These are phyloP conservation scores for Crotalus helleri DNA, from an alignment of 2,113 vertebrate genomes.

Conservation along the genomic window DNA sequence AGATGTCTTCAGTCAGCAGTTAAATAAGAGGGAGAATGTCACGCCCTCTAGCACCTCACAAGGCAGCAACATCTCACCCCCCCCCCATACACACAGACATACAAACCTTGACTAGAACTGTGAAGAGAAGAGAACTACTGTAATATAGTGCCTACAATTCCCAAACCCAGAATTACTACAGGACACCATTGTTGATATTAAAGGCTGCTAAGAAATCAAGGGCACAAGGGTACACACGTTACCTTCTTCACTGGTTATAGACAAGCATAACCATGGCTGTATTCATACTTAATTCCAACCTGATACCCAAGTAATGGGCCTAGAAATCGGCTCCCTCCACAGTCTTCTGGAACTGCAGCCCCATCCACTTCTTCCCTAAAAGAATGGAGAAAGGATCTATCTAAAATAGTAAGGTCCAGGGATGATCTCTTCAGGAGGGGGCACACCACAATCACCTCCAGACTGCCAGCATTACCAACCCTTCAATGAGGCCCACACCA, in stretches of 20 bases:
- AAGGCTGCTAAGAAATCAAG: neutral
- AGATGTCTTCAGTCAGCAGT: too few relatives aligned
- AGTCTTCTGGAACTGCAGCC: neutral
- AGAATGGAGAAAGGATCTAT: neutral
- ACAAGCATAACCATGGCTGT: neutral
- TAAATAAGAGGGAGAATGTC: too few relatives aligned
- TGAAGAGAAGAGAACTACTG: too few relatives aligned
- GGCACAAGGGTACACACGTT: too few relatives aligned
- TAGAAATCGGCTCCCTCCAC: neutral
- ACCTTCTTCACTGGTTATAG: neutral
- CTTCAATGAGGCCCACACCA: neutral
- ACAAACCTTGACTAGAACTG: too few relatives aligned
- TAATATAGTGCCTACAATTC: neutral
- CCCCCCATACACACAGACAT: too few relatives aligned
- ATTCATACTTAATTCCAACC: neutral
- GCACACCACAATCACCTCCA: neutral
- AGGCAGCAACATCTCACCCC: too few relatives aligned
- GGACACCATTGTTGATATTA: neutral
- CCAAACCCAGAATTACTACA: neutral
- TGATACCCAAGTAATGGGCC: neutral
- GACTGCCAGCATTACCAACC: neutral
- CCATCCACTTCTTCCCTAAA: neutral
- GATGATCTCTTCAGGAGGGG: neutral
- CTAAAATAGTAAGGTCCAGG: neutral
- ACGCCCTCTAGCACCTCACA: too few relatives aligned